phyloP scores from a whole-genome alignment of 1,140 invertebrate genomes.

The Gerris buenoi region DNA sequence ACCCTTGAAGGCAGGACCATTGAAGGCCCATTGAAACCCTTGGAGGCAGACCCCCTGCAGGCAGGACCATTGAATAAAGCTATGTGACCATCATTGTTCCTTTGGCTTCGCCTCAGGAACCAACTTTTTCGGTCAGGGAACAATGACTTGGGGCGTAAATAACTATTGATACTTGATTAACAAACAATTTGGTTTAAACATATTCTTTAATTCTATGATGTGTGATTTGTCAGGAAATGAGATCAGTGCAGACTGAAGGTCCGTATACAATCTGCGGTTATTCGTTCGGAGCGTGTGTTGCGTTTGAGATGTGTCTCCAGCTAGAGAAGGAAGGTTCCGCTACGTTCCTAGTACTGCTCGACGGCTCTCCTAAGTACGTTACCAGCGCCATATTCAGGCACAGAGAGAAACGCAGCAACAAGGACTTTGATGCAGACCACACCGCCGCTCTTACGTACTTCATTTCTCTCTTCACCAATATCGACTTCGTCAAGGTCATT shows the following conservation, averaged over 20 bases:
- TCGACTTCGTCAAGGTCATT: slow-evolving; percentile 61
- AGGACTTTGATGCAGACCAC: slow-evolving; percentile 45
- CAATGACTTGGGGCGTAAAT: too few relatives aligned
- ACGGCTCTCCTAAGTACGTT: slow-evolving; percentile 84
- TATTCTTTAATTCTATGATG: too few relatives aligned
- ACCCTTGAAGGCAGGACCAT: too few relatives aligned
- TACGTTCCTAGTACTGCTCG: slow-evolving; percentile 60
- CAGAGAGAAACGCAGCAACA: slow-evolving; percentile 38
- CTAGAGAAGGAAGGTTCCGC: slow-evolving; percentile 51
- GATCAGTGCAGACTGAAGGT: slow-evolving; percentile 56
- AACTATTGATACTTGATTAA: too few relatives aligned
- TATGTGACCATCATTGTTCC: too few relatives aligned
- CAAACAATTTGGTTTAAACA: too few relatives aligned
- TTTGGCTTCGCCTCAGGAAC: too few relatives aligned
- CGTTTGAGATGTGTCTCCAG: slow-evolving; percentile 80
- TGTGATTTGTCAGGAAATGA: slow-evolving; percentile 55
- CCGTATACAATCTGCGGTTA: slow-evolving; percentile 83
- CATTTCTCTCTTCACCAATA: slow-evolving; percentile 56
- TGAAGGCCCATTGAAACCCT: too few relatives aligned
- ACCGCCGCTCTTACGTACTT: slow-evolving; percentile 66
- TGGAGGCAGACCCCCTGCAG: too few relatives aligned
- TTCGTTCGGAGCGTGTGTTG: slow-evolving; percentile 82
- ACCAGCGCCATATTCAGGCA: slow-evolving; percentile 52
- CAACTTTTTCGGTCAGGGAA: too few relatives aligned
- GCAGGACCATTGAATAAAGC: too few relatives aligned